Evolutionary conservation across 2,113 vertebrate genomes (phyloP), one percentile per base, ranked within the genome.

Genomic region (rat (Rattus norvegicus)): DNA sequence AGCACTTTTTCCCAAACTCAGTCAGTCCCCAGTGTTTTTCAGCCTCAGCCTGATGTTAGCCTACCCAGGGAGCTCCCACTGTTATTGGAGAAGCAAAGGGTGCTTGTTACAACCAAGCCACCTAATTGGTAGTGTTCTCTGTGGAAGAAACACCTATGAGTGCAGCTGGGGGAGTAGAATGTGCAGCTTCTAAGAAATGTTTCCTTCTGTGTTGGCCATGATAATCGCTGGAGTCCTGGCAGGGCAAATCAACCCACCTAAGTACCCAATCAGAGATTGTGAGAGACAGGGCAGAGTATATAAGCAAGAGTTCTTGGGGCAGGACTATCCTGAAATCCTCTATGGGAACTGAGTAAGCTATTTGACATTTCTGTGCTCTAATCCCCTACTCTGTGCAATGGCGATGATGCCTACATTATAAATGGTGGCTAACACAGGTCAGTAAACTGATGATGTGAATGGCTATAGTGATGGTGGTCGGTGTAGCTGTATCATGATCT

Each of bases 191-290:
- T 91, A n/a, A 36, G n/a, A 79, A 86, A 52, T 36, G 33, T 93
- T 61, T 43, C 73, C 59, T 65, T 88, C 61, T 79, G 13, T 79
- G 61, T 72, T 39, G 36, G 30, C 52, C 2, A 0, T 30, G 47
- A 39, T 24, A 22, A 49, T 77, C 43, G n/a, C 56, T 28, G 43
- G 59, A 24, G n/a, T n/a, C 72, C 59, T 75, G 54, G 7, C 17
- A n/a, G 63, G 88, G 36, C 54, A 84, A 92, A 87, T 28, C 36
- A 47, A 7, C 22, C 33, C 26, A 5, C 0, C 19, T 5, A 61
- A 0, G 0, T 4, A 14, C 24, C 52, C 0, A 1, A 22, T 80
- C 43, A 2, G 49, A 72, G 72, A 90, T 61, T 9, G 0, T n/a
- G 49, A 80, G 28, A 70, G 70, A 33, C 28, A 1, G 5, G 24